These are phyloP conservation scores for Phalacrocorax pelagicus DNA, from an alignment of 2,113 vertebrate genomes.

Conservation along the genomic window DNA sequence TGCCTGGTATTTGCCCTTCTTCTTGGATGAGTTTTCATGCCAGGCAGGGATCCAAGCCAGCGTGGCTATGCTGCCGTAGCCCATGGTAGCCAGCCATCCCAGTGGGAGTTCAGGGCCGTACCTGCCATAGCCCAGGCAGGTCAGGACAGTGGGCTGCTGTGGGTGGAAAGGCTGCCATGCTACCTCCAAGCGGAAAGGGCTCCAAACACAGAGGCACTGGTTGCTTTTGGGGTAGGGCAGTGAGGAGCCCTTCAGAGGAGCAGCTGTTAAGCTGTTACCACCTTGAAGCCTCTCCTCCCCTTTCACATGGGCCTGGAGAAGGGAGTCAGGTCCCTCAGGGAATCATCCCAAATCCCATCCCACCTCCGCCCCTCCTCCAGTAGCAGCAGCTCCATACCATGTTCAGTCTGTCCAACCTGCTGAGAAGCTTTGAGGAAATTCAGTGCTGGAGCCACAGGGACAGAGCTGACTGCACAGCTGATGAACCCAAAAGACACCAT, in stretches of 20 bases:
- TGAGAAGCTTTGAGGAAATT: neutral
- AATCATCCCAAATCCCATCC: neutral
- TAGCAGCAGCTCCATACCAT: neutral
- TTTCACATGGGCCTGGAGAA: neutral
- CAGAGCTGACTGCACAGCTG: neutral
- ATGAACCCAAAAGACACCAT: neutral
- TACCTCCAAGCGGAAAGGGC: neutral
- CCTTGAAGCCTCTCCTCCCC: neutral
- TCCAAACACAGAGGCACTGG: neutral
- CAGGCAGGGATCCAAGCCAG: neutral
- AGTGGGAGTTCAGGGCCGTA: accelerated
- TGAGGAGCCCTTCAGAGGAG: neutral
- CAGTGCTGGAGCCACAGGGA: neutral
- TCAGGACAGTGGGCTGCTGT: neutral
- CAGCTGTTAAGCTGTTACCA: neutral
- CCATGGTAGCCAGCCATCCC: neutral
- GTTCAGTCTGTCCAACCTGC: neutral
- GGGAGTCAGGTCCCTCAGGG: neutral
- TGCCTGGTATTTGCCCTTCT: neutral
- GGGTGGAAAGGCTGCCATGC: neutral
- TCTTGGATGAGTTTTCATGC: neutral
- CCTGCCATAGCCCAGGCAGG: neutral
- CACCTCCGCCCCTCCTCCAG: neutral
- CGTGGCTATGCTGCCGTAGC: accelerated
- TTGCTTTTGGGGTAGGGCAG: neutral